A percentile compares a stretch with the other conserved stretches of the same genome.
phyloP scores from a whole-genome alignment of 2,888 invertebrate genomes.

The Amblyjoppa fuscipennis region DNA sequence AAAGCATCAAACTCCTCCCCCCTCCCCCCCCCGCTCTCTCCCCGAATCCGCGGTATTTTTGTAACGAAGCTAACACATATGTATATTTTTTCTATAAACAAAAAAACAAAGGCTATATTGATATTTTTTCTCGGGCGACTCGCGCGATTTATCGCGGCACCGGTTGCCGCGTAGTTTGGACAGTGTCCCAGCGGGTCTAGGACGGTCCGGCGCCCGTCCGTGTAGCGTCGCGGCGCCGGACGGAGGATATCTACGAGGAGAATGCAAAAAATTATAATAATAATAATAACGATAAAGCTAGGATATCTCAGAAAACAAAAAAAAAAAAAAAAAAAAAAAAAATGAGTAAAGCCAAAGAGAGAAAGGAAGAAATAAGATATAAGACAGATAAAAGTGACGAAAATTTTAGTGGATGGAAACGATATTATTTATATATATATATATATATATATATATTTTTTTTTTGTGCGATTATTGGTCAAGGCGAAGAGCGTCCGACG shows the following conservation, averaged over 20 bases:
- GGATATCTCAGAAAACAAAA: constrained; percentile 5
- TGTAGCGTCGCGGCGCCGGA: constrained; percentile 44
- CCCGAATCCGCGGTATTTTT: constrained; percentile 5
- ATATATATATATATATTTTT: background rate
- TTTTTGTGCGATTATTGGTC: no score
- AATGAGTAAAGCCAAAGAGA: constrained; percentile 3
- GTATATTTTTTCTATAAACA: constrained; percentile 65
- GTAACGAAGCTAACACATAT: constrained; percentile 24
- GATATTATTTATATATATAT: background rate
- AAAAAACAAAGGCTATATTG: constrained; percentile 34
- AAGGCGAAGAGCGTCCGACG: no score
- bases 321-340: constrained; percentile 4
- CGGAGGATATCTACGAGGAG: constrained; percentile 5
- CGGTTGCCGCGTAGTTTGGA: constrained; percentile 55
- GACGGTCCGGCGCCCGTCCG: constrained; percentile 66
- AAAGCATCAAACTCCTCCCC: background rate
- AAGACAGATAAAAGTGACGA: background rate
- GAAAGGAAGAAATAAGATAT: background rate
- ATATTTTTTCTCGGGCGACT: constrained; percentile 51
- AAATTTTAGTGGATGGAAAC: background rate
- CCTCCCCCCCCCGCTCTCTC: background rate
- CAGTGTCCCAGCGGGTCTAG: constrained; percentile 77
- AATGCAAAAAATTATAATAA: background rate
- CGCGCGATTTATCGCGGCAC: constrained; percentile 57
- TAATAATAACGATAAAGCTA: constrained; percentile 8